phyloP scores from a whole-genome alignment of 2,113 vertebrate species.

The Rattus norvegicus region GRCr8 NC_086031.1:39869001-39869500 shows the following conservation, averaged over 20 bases:
- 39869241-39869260: slow-evolving; percentile 57
- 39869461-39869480: background rate
- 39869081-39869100: slow-evolving; percentile 29
- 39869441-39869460: background rate
- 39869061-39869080: slow-evolving; percentile 19
- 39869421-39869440: background rate
- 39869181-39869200: background rate
- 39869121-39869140: slow-evolving; percentile 32
- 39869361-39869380: background rate
- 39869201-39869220: background rate
- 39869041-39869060: slow-evolving; percentile 3
- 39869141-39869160: background rate
- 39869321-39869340: background rate
- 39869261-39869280: slow-evolving; percentile 56
- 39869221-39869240: slow-evolving; percentile 58
- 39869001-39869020: slow-evolving; percentile 21
- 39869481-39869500: background rate
- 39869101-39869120: slow-evolving; percentile 26
- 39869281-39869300: slow-evolving; percentile 41
- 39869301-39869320: slow-evolving; percentile 30
- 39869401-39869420: background rate
- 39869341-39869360: slow-evolving; percentile 39
- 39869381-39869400: background rate
- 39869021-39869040: background rate
- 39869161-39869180: background rate